Evolutionary conservation across 2,888 invertebrate genomes (phyloP).

Genomic region (Orgyia antiqua): DNA sequence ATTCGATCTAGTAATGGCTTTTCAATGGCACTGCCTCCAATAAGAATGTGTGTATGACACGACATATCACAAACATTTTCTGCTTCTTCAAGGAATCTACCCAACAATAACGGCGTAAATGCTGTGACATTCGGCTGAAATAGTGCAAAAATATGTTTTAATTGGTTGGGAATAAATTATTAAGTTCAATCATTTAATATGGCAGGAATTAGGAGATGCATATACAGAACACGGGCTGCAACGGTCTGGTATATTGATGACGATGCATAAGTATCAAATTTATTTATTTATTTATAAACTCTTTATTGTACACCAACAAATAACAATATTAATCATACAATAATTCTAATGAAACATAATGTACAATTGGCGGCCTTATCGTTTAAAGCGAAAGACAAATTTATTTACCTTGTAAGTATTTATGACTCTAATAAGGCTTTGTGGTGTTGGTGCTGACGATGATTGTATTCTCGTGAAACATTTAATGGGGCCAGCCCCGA

Average conservation of each 20-base stretch:
- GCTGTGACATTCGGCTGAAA: conserved; percentile 46
- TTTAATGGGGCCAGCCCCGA: conserved; percentile 32
- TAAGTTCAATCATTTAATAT: too few species aligned
- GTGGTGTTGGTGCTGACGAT: conserved; percentile 32
- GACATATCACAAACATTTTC: conserved; percentile 48
- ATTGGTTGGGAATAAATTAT: too few species aligned
- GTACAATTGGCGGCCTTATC: too few species aligned
- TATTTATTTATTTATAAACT: too few species aligned
- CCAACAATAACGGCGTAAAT: conserved; percentile 47
- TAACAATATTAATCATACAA: too few species aligned
- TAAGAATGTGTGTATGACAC: conserved; percentile 44
- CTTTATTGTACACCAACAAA: too few species aligned
- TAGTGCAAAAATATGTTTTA: conserved; percentile 9
- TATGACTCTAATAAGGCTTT: conserved; percentile 29
- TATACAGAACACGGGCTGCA: too few species aligned
- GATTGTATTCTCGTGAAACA: conserved; percentile 36
- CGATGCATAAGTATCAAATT: too few species aligned
- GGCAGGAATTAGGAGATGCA: too few species aligned
- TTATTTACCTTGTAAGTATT: conserved; percentile 40
- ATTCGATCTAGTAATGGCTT: conserved; percentile 41
- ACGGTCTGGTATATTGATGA: too few species aligned
- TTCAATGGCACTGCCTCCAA: conserved; percentile 44
- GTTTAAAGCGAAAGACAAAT: too few species aligned
- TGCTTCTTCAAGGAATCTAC: conserved; percentile 41
- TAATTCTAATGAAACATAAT: too few species aligned